Evolutionary conservation across 2,113 vertebrate species (phyloP).

Genomic region (Limnothrissa miodon): DNA sequence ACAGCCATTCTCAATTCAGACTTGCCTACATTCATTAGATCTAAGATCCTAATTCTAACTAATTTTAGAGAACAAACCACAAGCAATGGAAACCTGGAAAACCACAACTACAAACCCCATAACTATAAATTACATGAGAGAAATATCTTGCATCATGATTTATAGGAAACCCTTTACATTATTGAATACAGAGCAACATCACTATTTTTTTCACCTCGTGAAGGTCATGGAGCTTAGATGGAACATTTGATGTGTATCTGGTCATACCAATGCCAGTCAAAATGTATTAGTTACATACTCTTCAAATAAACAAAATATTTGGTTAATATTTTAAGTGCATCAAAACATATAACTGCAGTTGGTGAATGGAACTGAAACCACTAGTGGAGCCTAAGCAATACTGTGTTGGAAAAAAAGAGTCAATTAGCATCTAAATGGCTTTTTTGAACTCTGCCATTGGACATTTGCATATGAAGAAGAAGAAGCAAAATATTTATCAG

Average conservation of each 20-base stretch:
- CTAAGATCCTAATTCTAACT: neutral
- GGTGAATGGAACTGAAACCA: neutral
- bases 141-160: neutral
- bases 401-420: neutral
- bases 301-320: neutral
- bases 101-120: neutral
- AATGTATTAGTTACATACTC: neutral
- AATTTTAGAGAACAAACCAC: neutral
- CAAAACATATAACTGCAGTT: neutral
- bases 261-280: neutral
- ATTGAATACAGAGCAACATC: neutral
- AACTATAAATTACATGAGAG: neutral
- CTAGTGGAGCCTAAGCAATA: neutral
- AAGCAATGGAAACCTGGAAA: neutral
- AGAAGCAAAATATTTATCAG: slow-evolving; percentile 17
- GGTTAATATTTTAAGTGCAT: neutral
- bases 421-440: slow-evolving; percentile 19
- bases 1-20: slow-evolving; percentile 18
- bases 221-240: no score
- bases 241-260: neutral
- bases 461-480: slow-evolving; percentile 17
- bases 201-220: neutral
- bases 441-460: slow-evolving; percentile 12
- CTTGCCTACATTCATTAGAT: neutral
- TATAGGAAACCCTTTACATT: neutral